Conservation (phyloP, 2,888 invertebrate species). For the Pristionchus mayeri region DNA sequence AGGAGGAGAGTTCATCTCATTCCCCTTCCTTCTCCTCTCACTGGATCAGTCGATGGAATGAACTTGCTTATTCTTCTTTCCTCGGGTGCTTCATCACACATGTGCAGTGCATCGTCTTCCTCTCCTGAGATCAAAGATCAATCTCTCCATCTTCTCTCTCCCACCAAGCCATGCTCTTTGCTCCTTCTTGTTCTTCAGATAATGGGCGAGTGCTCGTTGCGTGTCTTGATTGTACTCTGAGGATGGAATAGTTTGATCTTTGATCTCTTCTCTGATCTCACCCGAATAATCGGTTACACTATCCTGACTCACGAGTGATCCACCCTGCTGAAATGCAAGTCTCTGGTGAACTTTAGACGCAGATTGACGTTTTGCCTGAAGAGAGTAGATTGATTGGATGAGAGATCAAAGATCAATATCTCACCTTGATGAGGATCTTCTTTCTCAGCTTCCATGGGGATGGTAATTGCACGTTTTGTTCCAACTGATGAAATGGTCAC, state of each 20-base stretch:
- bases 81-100: slow-evolving; percentile 47
- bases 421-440: slow-evolving; percentile 71
- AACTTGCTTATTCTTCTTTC: slow-evolving; percentile 41
- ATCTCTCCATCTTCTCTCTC: background rate
- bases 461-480: slow-evolving; percentile 62
- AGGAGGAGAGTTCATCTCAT: background rate
- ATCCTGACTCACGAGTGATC: slow-evolving; percentile 36
- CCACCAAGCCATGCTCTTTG: slow-evolving; percentile 3
- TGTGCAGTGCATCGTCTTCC: slow-evolving; percentile 22
- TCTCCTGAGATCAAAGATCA: slow-evolving; percentile 13
- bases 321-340: slow-evolving; percentile 10
- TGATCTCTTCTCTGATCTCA: slow-evolving; percentile 9
- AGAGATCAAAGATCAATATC: slow-evolving; percentile 22
- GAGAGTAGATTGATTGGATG: background rate
- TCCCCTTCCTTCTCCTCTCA: background rate
- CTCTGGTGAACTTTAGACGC: background rate
- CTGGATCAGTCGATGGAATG: background rate
- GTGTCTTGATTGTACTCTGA: slow-evolving; percentile 41
- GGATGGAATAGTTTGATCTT: background rate
- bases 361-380: slow-evolving; percentile 42
- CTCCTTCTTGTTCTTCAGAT: slow-evolving; percentile 37
- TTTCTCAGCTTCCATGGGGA: slow-evolving; percentile 63
- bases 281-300: background rate
- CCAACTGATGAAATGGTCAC: slow-evolving; percentile 53
- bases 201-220: slow-evolving; percentile 29